Evolutionary conservation across 2,888 invertebrate species (phyloP).

Genomic region (Andrena minutula): DNA sequence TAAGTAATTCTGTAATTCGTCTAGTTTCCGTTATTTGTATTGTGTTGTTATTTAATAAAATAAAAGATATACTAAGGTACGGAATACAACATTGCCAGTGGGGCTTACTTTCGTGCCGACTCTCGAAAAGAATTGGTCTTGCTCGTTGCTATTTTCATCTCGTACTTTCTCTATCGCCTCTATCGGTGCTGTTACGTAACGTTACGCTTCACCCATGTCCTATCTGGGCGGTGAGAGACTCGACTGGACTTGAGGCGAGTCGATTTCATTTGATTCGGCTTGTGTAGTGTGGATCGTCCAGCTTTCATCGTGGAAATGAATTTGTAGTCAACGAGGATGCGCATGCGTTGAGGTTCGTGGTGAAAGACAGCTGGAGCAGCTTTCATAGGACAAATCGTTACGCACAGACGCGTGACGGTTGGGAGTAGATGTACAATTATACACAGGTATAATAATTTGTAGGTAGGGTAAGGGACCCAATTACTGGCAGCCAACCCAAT

Average conservation of each 20-base stretch:
- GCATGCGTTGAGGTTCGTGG: background rate
- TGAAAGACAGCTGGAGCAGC: background rate
- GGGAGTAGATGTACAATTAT: background rate
- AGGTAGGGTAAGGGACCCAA: too few species aligned
- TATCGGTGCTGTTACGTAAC: slow-evolving; percentile 60
- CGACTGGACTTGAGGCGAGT: background rate
- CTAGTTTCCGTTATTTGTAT: too few species aligned
- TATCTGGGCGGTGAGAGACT: slow-evolving; percentile 43
- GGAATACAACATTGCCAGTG: background rate
- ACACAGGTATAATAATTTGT: too few species aligned
- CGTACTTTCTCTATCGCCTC: slow-evolving; percentile 71
- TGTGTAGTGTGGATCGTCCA: too few species aligned
- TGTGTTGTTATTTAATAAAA: too few species aligned
- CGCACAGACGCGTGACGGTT: background rate
- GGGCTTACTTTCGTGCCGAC: background rate
- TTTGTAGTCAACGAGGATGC: background rate
- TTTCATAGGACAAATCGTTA: background rate
- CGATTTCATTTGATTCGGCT: background rate
- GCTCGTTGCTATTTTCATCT: slow-evolving; percentile 38
- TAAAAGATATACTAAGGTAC: too few species aligned
- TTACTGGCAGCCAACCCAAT: too few species aligned
- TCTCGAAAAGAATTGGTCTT: slow-evolving; percentile 5
- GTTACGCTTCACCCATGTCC: slow-evolving; percentile 55
- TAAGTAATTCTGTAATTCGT: too few species aligned
- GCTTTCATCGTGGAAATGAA: slow-evolving; percentile 6